These are phyloP conservation scores for Mus pahari DNA, from an alignment of 2,113 vertebrate species.

Conservation along the genomic window DNA sequence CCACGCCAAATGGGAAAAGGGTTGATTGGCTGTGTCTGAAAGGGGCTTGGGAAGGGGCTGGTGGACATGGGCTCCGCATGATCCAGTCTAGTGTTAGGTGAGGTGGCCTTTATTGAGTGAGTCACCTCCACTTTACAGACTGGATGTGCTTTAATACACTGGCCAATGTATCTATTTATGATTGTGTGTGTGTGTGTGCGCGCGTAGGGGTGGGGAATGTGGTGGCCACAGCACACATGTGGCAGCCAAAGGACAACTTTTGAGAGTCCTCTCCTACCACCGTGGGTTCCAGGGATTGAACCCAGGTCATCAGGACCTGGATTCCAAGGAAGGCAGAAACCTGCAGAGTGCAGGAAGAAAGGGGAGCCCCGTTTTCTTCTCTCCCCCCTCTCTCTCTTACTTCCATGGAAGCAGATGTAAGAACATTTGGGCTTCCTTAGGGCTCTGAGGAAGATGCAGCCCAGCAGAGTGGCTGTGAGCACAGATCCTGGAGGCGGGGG, in stretches of 20 bases:
- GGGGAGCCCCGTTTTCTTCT: neutral
- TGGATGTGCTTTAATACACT: neutral
- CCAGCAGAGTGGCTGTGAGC: neutral
- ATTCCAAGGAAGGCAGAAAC: neutral
- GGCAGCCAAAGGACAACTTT: neutral
- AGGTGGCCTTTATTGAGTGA: neutral
- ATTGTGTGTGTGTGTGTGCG: neutral
- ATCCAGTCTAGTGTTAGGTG: neutral
- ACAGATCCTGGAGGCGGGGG: neutral
- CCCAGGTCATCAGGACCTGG: neutral
- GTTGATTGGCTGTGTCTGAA: conserved; percentile 52
- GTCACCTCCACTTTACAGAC: neutral
- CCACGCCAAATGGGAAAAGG: neutral
- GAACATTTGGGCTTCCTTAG: neutral
- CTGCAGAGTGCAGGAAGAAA: neutral
- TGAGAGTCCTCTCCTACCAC: neutral
- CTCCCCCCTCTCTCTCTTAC: neutral
- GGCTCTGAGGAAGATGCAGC: neutral
- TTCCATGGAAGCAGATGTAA: neutral
- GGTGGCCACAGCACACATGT: neutral
- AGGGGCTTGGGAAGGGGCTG: neutral
- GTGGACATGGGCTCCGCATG: neutral
- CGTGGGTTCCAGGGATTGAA: neutral
- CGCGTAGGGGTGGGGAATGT: neutral
- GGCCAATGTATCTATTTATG: neutral